Evolutionary conservation across 2,888 invertebrate species (phyloP), one percentile per base, ranked within the genome.

Genomic region (Pseudococcus jackbeardsleyi): DNA sequence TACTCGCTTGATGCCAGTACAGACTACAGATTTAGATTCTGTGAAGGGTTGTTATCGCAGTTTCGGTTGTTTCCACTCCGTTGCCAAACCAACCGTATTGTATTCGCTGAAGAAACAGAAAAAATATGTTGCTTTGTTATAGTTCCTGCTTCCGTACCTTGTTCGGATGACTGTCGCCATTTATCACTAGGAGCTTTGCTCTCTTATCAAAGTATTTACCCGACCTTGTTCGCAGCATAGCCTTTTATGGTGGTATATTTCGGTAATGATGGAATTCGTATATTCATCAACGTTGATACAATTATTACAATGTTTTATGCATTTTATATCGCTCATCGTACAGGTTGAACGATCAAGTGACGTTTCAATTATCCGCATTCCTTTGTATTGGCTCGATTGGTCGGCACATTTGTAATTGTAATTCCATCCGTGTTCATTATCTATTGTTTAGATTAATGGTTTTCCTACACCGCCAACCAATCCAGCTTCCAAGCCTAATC

Each of bases 371-470:
- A 72, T 39, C 72, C 6, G 33, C 72, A 26, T 72, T 72, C 33
- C 33, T 72, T 72, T 72, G 72, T 72, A 33, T 72, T 39, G n/a
- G 72, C 17, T 0, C 72, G 17, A 26, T 33, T 17, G 33, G 33
- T 68, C 8, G 68, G 26, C 39, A 17, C 33, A 72, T 72, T 72
- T 72, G 72, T 72, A 72, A 72, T 72, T 72, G 72, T 72, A 72
- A 72, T 72, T 72, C 72, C 33, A 72, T 33, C 33, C 72, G 26
- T 33, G 72, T 72, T 72, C 72, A 72, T 72, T 72, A 72, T 72
- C 72, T 33, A 72, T 72, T 72, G 72, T 72, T 72, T 72, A 72
- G 72, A 72, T 72, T 72, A 72, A 72, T 72, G 72, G 72, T n/a
- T 33, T 72, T 72, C 72, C 39, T 39, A 72, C 19, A 72, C 72